These are phyloP conservation scores for Drosophila sulfurigaster DNA, from an alignment of 1,140 invertebrate species.

Conservation along the genomic window DNA sequence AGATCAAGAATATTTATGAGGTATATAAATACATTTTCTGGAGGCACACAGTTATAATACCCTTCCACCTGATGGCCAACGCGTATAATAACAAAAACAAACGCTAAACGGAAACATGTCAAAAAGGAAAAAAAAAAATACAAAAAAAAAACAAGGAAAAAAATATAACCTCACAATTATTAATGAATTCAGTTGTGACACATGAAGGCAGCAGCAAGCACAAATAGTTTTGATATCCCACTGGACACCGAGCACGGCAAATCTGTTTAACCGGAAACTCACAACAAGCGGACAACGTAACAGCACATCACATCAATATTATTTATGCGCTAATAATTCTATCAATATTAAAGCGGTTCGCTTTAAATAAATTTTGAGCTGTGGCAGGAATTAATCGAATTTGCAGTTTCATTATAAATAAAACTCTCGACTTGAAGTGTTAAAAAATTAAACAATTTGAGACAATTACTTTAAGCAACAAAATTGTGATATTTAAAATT, in stretches of 20 bases:
- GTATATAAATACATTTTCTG: no score
- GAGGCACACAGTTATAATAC: no score
- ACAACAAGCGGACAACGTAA: neutral
- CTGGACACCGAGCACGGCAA: neutral
- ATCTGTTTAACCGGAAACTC: slow-evolving; percentile 1
- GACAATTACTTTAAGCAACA: no score
- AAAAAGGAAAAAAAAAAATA: neutral
- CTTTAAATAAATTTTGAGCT: no score
- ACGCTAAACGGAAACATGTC: slow-evolving; percentile 4
- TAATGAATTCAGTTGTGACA: slow-evolving; percentile 1
- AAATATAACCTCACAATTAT: neutral
- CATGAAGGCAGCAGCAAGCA: neutral
- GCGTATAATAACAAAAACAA: neutral
- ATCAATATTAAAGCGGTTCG: neutral
- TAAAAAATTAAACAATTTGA: no score
- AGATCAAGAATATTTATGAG: no score
- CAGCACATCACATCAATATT: neutral
- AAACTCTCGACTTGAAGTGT: no score
- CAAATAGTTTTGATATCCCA: neutral
- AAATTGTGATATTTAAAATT: no score
- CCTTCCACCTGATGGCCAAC: no score
- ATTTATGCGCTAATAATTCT: neutral
- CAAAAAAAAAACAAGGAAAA: no score
- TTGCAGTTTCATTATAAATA: no score
- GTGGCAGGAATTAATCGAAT: no score